phyloP scores from a whole-genome alignment of 2,888 invertebrate genomes.

The Pelosia muscerda region DNA sequence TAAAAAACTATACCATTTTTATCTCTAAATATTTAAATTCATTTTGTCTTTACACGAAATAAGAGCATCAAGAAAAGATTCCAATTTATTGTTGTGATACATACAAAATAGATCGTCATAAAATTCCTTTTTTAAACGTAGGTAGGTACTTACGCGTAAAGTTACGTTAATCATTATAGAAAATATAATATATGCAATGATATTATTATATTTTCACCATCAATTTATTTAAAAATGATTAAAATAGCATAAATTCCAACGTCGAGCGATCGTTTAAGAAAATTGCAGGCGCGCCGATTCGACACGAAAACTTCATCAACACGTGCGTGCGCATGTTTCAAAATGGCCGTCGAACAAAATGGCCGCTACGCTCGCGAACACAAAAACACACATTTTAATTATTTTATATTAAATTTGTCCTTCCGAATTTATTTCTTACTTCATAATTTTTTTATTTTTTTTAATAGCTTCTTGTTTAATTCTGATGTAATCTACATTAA shows the following conservation, averaged over 20 bases:
- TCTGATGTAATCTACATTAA: too few species aligned
- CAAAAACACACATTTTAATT: not conserved
- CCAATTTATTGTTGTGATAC: too few species aligned
- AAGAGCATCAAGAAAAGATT: not conserved
- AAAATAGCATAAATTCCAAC: constrained; percentile 54
- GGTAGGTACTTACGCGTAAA: too few species aligned
- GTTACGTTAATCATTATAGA: too few species aligned
- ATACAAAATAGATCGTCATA: too few species aligned
- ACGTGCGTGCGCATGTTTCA: constrained; percentile 42
- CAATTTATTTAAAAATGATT: constrained; percentile 35
- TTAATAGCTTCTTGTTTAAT: not conserved
- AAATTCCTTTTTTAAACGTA: too few species aligned
- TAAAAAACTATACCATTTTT: not conserved
- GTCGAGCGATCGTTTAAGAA: constrained; percentile 58
- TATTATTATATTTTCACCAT: not conserved
- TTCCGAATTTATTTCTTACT: not conserved
- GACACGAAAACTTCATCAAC: constrained; percentile 68
- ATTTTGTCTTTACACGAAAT: not conserved
- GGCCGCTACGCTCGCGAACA: constrained; percentile 19
- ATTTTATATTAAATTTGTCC: not conserved
- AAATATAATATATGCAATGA: too few species aligned
- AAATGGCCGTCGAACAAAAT: constrained; percentile 34
- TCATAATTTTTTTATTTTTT: not conserved
- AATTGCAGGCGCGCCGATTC: constrained; percentile 57
- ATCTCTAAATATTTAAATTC: not conserved